These are phyloP conservation scores for Tenebrosternarchus preto DNA, from an alignment of 2,113 vertebrate genomes.

Conservation along the genomic window DNA sequence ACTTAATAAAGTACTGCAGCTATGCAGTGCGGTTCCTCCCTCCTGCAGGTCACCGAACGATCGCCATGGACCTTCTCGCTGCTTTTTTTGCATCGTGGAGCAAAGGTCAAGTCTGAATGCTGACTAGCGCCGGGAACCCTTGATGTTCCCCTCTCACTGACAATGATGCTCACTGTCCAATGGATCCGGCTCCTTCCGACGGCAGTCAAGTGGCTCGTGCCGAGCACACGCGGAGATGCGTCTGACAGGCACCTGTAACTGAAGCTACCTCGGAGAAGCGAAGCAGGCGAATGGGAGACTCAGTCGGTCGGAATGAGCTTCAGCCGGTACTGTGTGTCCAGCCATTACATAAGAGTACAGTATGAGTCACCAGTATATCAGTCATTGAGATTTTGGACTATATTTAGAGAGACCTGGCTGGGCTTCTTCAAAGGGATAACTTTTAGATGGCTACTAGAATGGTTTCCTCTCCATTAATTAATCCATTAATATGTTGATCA, in stretches of 20 bases:
- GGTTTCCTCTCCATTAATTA: not conserved
- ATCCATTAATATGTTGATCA: not conserved
- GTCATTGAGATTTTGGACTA: not conserved
- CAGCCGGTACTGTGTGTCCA: constrained; percentile 2
- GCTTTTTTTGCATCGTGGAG: not conserved
- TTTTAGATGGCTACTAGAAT: not conserved
- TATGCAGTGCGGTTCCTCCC: not conserved
- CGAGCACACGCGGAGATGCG: constrained; percentile 2
- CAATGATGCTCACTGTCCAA: not conserved
- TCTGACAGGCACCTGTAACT: constrained; percentile 29
- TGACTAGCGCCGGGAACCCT: not conserved
- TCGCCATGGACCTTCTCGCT: not conserved
- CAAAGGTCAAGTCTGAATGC: not conserved
- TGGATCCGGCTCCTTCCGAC: not conserved
- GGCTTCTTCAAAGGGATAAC: not conserved
- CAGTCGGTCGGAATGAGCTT: constrained; percentile 9
- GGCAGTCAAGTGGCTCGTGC: not conserved
- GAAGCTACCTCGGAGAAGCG: constrained; percentile 15
- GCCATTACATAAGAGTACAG: constrained; percentile 19
- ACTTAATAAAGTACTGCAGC: too few species aligned
- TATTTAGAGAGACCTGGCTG: not conserved
- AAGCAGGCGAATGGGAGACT: not conserved
- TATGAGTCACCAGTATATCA: constrained; percentile 21
- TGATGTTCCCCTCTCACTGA: not conserved
- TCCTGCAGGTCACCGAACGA: not conserved